phyloP scores from a whole-genome alignment of 2,113 vertebrate species.

The Verasper variegatus region DNA sequence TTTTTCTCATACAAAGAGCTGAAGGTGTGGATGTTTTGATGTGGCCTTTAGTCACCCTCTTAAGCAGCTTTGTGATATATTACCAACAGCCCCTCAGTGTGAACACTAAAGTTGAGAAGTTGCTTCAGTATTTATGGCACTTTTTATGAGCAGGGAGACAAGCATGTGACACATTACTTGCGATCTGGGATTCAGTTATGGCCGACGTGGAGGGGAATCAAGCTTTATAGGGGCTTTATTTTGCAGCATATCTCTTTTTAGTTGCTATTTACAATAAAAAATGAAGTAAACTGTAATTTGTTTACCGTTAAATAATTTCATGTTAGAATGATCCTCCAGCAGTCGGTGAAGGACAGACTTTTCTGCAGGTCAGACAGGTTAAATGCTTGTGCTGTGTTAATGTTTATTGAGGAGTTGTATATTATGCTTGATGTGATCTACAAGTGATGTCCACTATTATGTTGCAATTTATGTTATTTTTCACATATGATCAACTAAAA shows the following conservation, averaged over 20 bases:
- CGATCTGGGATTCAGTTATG: background rate
- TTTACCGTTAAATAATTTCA: no score
- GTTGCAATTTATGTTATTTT: background rate
- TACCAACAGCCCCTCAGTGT: background rate
- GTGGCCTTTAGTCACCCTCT: background rate
- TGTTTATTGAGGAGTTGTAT: no score
- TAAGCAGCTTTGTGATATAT: background rate
- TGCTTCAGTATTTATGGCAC: background rate
- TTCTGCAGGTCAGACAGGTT: background rate
- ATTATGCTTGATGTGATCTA: no score
- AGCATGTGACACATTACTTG: background rate
- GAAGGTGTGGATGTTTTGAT: background rate
- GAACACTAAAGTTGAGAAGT: background rate
- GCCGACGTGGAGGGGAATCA: background rate
- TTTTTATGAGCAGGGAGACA: background rate
- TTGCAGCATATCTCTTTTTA: background rate
- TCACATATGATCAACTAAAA: slow-evolving; percentile 4
- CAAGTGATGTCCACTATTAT: no score
- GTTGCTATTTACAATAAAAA: background rate
- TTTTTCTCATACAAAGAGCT: background rate
- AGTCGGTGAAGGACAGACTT: no score
- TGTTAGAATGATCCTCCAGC: no score
- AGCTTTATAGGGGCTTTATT: background rate
- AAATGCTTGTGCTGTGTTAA: no score
- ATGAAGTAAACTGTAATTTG: background rate